A percentile compares a stretch with the other conserved stretches of the same genome.
phyloP scores from a whole-genome alignment of 2,113 vertebrate species.

The Verasper variegatus region DNA sequence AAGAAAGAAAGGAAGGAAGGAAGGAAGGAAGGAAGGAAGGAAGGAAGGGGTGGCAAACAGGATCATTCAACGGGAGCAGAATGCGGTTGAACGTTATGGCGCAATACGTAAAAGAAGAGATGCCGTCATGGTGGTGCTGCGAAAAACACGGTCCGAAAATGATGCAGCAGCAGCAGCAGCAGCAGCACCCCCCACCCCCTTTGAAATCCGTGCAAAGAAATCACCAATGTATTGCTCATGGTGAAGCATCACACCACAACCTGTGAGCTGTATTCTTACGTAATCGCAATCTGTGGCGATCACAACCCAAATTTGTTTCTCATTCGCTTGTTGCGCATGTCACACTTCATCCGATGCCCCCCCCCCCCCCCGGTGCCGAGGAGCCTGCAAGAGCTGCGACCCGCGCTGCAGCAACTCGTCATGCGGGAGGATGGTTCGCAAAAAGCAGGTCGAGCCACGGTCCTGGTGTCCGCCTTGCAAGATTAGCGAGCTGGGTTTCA shows the following conservation, averaged over 20 bases:
- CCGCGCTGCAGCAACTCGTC: conserved; percentile 23
- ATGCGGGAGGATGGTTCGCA: conserved; percentile 2
- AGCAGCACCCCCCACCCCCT: neutral
- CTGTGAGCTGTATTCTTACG: neutral
- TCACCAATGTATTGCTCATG: neutral
- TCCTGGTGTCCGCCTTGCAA: conserved; percentile 23
- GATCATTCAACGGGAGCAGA: conserved; percentile 76
- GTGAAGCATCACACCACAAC: neutral
- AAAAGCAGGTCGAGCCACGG: neutral
- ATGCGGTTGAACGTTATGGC: conserved; percentile 77
- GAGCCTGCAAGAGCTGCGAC: neutral
- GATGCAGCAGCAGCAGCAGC: neutral
- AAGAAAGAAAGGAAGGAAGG: too few relatives aligned
- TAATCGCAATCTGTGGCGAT: conserved; percentile 25
- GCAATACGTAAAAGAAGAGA: conserved; percentile 72
- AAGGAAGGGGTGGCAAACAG: conserved; percentile 54
- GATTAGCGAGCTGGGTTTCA: conserved; percentile 50
- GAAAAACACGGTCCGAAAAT: neutral
- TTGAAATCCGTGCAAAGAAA: neutral
- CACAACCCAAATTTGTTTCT: neutral
- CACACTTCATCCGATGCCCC: conserved; percentile 22
- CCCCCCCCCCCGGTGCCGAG: neutral
- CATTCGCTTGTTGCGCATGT: conserved; percentile 72
- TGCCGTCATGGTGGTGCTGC: conserved; percentile 41
- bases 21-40: too few relatives aligned